A percentile compares a stretch with the other conserved stretches of the same genome.
These are phyloP conservation scores for Halictus ligatus DNA, from an alignment of 2,888 invertebrate species.

Conservation along the genomic window DNA sequence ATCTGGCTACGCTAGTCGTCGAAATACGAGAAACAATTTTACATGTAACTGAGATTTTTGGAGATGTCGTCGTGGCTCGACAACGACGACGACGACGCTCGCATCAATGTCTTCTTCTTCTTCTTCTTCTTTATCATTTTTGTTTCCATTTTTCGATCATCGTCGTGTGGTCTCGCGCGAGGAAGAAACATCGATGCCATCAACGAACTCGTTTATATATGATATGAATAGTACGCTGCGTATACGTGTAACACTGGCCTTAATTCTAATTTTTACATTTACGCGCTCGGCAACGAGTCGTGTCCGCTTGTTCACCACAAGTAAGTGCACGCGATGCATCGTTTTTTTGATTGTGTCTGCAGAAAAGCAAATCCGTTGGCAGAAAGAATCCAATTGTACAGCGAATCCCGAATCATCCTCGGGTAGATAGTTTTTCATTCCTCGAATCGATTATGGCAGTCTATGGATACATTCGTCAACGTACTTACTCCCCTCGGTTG, in stretches of 20 bases:
- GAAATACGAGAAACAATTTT: conserved; percentile 56
- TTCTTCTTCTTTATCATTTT: background rate
- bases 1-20: conserved; percentile 53
- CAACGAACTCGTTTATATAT: conserved; percentile 78
- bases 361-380: conserved; percentile 61
- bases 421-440: conserved; percentile 10
- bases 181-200: conserved; percentile 66
- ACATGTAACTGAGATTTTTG: conserved; percentile 50
- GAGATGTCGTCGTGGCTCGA: conserved; percentile 32
- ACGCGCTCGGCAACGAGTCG: conserved; percentile 62
- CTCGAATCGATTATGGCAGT: conserved; percentile 48
- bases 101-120: conserved; percentile 26
- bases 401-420: conserved; percentile 25
- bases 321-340: conserved; percentile 54
- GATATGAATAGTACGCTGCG: conserved; percentile 84
- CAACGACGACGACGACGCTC: conserved; percentile 30
- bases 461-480: conserved; percentile 58
- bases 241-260: conserved; percentile 84
- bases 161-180: conserved; percentile 41
- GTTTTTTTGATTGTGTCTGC: conserved; percentile 62
- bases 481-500: conserved; percentile 47
- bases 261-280: conserved; percentile 83
- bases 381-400: conserved; percentile 44
- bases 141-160: background rate
- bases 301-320: conserved; percentile 56